Conservation (phyloP, 2,113 vertebrate species). For the Chaetodon auriga region DNA sequence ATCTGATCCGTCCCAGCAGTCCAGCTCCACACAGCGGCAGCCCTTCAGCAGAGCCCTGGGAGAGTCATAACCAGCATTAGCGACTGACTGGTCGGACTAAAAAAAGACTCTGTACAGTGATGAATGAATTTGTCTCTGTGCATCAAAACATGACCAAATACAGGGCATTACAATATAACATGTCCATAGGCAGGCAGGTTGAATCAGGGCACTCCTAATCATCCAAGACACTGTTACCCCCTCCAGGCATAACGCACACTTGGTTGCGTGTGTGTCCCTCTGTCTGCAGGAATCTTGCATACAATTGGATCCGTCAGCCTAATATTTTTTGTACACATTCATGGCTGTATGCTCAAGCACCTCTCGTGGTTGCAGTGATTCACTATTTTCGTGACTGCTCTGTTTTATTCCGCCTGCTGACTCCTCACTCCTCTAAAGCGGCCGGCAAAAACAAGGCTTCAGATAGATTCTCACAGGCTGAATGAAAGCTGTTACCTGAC, state of each 20-base stretch:
- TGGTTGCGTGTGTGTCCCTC: too few relatives aligned
- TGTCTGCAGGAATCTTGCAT: too few relatives aligned
- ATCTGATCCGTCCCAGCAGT: conserved; percentile 95
- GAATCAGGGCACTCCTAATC: neutral
- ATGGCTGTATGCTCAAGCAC: too few relatives aligned
- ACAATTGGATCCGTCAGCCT: too few relatives aligned
- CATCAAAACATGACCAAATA: neutral
- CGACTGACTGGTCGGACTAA: neutral
- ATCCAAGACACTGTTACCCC: neutral
- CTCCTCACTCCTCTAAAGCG: too few relatives aligned
- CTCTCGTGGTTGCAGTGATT: too few relatives aligned
- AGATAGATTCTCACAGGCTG: neutral
- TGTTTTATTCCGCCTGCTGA: too few relatives aligned
- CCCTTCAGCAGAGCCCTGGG: conserved; percentile 94
- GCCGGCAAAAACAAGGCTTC: too few relatives aligned
- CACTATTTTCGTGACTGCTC: too few relatives aligned
- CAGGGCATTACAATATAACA: neutral
- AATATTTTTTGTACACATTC: too few relatives aligned
- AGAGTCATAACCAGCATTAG: neutral
- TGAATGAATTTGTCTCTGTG: neutral
- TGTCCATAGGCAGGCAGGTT: neutral
- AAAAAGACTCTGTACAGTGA: neutral
- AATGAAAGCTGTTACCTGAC: conserved; percentile 86
- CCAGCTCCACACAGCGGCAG: conserved; percentile 96
- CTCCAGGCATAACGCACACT: too few relatives aligned